phyloP scores from a whole-genome alignment of 2,888 invertebrate species.

The Perizoma flavofasciatum region DNA sequence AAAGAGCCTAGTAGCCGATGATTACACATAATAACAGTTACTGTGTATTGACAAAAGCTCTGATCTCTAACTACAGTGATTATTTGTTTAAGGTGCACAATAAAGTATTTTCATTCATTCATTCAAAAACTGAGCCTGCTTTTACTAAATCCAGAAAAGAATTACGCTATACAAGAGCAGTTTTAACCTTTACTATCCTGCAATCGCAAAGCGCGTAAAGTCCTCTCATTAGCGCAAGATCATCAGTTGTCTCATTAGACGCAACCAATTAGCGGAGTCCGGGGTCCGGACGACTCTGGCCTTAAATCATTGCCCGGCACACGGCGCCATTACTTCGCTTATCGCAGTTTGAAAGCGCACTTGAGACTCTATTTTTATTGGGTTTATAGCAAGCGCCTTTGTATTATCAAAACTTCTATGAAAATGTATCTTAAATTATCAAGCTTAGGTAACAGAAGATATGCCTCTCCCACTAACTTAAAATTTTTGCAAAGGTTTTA shows the following conservation, averaged over 20 bases:
- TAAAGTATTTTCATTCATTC: too few species aligned
- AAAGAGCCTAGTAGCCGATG: too few species aligned
- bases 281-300: constrained; percentile 33
- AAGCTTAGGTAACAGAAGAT: background rate
- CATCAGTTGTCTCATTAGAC: constrained; percentile 76
- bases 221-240: constrained; percentile 66
- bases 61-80: too few species aligned
- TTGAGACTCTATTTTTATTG: constrained; percentile 25
- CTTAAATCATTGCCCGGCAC: constrained; percentile 49
- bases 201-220: constrained; percentile 20
- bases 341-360: constrained; percentile 28
- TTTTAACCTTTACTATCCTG: constrained; percentile 19
- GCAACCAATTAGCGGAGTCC: constrained; percentile 67
- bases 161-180: constrained; percentile 1
- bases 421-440: background rate
- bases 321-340: constrained; percentile 36
- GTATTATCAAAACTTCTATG: background rate
- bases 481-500: too few species aligned
- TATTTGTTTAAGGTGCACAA: too few species aligned
- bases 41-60: too few species aligned
- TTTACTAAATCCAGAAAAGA: background rate
- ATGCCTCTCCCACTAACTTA: background rate
- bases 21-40: too few species aligned
- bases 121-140: too few species aligned
- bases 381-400: constrained; percentile 7